phyloP scores from a whole-genome alignment of 2,797 vertebrate genomes.

The Aselliscus stoliczkanus region DNA sequence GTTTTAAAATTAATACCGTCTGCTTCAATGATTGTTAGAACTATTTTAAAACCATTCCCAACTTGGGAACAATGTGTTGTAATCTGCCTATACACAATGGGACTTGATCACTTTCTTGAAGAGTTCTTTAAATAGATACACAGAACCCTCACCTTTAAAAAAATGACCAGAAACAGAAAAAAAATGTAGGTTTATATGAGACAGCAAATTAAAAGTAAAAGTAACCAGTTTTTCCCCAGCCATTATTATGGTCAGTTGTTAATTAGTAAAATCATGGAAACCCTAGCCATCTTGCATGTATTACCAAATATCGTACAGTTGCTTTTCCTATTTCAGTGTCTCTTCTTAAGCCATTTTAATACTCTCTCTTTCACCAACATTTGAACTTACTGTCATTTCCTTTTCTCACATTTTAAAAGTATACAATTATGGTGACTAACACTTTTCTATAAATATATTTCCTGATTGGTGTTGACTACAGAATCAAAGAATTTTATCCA shows the following conservation, averaged over 20 bases:
- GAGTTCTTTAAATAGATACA: neutral
- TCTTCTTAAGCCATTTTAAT: neutral
- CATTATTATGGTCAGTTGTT: neutral
- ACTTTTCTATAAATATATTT: neutral
- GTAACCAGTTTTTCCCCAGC: neutral
- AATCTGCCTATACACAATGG: neutral
- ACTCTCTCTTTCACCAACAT: neutral
- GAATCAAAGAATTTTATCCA: neutral
- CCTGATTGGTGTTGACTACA: neutral
- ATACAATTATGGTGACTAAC: neutral
- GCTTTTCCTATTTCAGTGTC: neutral
- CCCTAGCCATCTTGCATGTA: neutral
- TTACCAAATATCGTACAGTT: neutral
- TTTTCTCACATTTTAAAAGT: neutral
- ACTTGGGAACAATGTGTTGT: neutral
- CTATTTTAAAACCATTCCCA: neutral
- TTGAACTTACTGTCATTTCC: neutral
- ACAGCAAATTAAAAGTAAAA: neutral
- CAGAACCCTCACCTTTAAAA: neutral
- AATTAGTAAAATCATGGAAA: neutral
- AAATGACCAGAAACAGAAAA: neutral
- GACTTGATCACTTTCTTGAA: neutral
- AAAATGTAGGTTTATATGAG: neutral
- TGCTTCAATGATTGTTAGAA: neutral
- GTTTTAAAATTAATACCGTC: neutral